A percentile compares a stretch with the other conserved stretches of the same genome.
These are phyloP conservation scores for Drosophila sp. DNA, from an alignment of 1,140 invertebrate species.

Conservation along the genomic window DNA sequence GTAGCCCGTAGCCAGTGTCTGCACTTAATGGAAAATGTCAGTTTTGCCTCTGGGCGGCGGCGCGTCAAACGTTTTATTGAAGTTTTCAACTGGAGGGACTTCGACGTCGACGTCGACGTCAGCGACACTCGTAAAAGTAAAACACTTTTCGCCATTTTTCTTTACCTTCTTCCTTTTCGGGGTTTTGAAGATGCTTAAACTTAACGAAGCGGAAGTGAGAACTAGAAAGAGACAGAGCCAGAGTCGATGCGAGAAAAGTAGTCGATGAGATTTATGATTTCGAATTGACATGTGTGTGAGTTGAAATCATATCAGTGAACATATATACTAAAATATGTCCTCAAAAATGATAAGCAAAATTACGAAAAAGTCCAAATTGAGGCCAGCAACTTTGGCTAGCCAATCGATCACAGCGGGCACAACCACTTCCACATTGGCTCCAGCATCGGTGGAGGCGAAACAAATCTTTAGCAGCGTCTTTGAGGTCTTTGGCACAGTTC, in stretches of 20 bases:
- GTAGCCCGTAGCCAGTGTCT: constrained; percentile 46
- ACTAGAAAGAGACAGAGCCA: constrained; percentile 39
- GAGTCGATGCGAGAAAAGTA: constrained; percentile 17
- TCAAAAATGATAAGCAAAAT: constrained; percentile 52
- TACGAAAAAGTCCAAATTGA: constrained; percentile 32
- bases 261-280: constrained; percentile 3
- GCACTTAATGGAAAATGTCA: constrained; percentile 81
- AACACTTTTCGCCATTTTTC: constrained; percentile 33
- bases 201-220: constrained; percentile 76
- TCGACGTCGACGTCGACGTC: constrained; percentile 19
- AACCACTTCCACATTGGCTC: background rate
- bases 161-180: constrained; percentile 46
- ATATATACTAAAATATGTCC: background rate
- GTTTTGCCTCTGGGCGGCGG: constrained; percentile 57
- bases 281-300: background rate
- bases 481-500: constrained; percentile 55
- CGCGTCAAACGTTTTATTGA: constrained; percentile 80
- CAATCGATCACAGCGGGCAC: background rate
- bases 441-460: background rate
- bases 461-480: constrained; percentile 50
- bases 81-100: constrained; percentile 60
- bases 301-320: too few relatives aligned
- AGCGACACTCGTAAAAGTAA: constrained; percentile 34
- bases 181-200: constrained; percentile 52
- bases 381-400: background rate